Evolutionary conservation across 2,113 vertebrate genomes (phyloP).

Genomic region (Microcebus lehilahytsara): DNA sequence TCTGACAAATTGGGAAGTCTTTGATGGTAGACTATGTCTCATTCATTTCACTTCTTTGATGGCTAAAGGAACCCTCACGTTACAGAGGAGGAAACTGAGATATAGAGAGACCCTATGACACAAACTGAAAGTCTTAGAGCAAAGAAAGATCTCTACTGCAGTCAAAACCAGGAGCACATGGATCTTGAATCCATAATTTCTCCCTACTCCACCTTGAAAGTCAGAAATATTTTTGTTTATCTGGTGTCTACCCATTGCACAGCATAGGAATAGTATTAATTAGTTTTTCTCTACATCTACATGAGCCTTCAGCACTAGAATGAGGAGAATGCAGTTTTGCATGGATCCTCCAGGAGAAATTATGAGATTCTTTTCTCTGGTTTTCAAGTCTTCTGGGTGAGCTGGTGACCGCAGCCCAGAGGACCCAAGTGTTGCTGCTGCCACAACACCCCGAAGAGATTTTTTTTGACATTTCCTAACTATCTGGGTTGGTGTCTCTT

Average conservation of each 20-base stretch:
- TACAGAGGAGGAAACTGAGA: neutral
- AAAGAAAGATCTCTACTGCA: neutral
- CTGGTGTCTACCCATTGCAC: neutral
- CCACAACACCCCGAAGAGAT: neutral
- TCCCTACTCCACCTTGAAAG: neutral
- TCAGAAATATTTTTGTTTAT: neutral
- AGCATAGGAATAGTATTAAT: neutral
- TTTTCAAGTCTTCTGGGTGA: neutral
- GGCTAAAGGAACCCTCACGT: neutral
- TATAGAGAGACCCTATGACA: neutral
- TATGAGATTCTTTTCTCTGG: neutral
- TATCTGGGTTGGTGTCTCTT: neutral
- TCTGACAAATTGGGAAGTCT: neutral
- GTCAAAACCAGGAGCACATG: neutral
- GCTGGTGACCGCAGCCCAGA: neutral
- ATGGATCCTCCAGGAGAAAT: neutral
- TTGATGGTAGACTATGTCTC: neutral
- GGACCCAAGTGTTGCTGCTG: accelerated
- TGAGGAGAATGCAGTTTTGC: neutral
- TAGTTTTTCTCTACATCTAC: neutral
- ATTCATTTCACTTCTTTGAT: neutral
- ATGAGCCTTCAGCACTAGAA: neutral
- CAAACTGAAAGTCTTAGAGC: neutral
- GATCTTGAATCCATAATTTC: neutral
- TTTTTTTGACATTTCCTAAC: neutral